Evolutionary conservation across 1,140 invertebrate genomes (phyloP).

Genomic region (Drosophila busckii): DNA sequence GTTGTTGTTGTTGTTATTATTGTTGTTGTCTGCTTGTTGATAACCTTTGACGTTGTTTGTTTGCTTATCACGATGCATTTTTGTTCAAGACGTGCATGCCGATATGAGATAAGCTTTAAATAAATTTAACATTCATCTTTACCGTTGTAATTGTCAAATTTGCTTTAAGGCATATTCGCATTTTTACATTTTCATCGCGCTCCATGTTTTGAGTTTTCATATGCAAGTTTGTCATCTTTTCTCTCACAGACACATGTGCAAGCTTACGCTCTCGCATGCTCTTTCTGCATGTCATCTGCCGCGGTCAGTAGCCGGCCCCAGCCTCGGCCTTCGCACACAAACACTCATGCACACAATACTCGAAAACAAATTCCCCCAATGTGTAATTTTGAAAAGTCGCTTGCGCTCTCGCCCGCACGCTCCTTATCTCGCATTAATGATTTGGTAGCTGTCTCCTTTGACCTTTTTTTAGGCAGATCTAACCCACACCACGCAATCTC

Average conservation of each 20-base stretch:
- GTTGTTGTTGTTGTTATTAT: slow-evolving; percentile 14
- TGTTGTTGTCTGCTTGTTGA: slow-evolving; percentile 36
- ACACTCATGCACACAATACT: neutral
- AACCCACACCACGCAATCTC: too few species aligned
- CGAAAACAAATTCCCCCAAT: slow-evolving; percentile 8
- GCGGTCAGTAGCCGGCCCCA: slow-evolving; percentile 56
- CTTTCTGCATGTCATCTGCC: slow-evolving; percentile 68
- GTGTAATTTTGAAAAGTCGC: slow-evolving; percentile 16
- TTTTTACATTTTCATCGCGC: slow-evolving; percentile 28
- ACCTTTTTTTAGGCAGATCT: too few species aligned
- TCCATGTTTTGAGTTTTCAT: slow-evolving; percentile 30
- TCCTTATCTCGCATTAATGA: too few species aligned
- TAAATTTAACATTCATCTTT: slow-evolving; percentile 17
- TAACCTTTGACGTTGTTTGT: slow-evolving; percentile 46
- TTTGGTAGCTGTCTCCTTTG: too few species aligned
- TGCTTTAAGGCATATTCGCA: slow-evolving; percentile 33
- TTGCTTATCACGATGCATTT: slow-evolving; percentile 21
- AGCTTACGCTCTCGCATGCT: slow-evolving; percentile 29
- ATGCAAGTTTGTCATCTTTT: slow-evolving; percentile 7
- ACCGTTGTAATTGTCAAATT: slow-evolving; percentile 23
- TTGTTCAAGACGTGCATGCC: slow-evolving; percentile 12
- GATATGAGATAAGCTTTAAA: slow-evolving; percentile 14
- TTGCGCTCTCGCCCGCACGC: too few species aligned
- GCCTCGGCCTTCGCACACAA: neutral
- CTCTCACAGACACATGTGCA: slow-evolving; percentile 9